These are phyloP conservation scores for Mystacornis crossleyi DNA, from an alignment of 2,113 vertebrate species.

Conservation along the genomic window DNA sequence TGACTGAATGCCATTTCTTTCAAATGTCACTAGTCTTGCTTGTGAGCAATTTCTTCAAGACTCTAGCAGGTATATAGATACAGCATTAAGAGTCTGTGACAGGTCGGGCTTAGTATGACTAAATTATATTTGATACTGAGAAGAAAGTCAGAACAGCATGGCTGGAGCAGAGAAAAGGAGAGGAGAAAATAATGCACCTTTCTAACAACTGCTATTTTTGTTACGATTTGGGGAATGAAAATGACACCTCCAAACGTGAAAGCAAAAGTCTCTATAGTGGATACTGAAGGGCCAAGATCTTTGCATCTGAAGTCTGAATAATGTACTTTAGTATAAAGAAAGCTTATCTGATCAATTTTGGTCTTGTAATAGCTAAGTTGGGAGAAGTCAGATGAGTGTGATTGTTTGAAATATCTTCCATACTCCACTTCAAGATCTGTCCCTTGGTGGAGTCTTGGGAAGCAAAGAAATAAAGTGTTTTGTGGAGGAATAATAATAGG, in stretches of 20 bases:
- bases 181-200: neutral
- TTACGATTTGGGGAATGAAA: neutral
- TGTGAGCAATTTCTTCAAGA: neutral
- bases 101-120: neutral
- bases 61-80: neutral
- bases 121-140: neutral
- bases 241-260: neutral
- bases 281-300: neutral
- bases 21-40: neutral
- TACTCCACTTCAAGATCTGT: neutral
- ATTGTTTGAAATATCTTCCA: neutral
- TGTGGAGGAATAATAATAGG: neutral
- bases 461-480: neutral
- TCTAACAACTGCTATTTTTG: neutral
- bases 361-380: neutral
- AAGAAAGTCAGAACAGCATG: neutral
- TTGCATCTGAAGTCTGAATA: neutral
- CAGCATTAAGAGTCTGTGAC: neutral
- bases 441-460: neutral
- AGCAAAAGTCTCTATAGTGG: neutral
- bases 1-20: neutral
- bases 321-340: neutral
- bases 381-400: neutral
- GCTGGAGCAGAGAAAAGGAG: neutral
- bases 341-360: neutral